A percentile compares a stretch with the other conserved stretches of the same genome.
phyloP scores from a whole-genome alignment of 30 jellyfish, hydroid and myxozoan species.

The Sanderia malayensis region DNA sequence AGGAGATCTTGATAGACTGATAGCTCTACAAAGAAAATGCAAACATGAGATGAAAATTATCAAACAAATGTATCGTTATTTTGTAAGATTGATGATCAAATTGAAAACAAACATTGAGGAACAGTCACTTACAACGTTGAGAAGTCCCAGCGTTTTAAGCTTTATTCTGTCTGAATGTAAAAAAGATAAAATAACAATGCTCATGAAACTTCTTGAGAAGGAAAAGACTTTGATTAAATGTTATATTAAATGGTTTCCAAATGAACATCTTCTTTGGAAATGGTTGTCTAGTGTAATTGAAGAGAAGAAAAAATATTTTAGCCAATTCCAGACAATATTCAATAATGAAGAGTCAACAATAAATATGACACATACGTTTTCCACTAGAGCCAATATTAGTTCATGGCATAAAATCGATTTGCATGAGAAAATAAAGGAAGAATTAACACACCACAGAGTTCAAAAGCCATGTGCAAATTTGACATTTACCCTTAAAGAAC shows the following conservation, averaged over 20 bases:
- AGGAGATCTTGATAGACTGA: neutral
- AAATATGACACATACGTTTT: too few relatives aligned
- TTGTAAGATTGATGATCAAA: neutral
- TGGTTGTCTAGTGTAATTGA: constrained; percentile 77
- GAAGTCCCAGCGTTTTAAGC: constrained; percentile 2
- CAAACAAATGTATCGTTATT: neutral
- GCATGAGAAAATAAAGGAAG: neutral
- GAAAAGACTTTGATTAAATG: constrained; percentile 22
- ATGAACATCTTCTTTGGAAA: constrained; percentile 72
- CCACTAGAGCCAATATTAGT: neutral
- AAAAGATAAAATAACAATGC: neutral
- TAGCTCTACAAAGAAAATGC: neutral
- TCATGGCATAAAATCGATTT: neutral
- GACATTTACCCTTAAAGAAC: neutral
- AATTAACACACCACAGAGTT: neutral
- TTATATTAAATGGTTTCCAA: constrained; percentile 50
- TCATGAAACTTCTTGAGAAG: constrained; percentile 7
- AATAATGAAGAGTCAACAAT: neutral
- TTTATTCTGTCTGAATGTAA: neutral
- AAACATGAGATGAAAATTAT: neutral
- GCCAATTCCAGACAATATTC: too few relatives aligned
- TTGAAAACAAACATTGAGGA: neutral
- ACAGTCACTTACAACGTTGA: neutral
- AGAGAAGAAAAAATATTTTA: constrained; percentile 4
- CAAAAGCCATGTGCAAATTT: neutral